Conservation (phyloP, 2,113 vertebrate genomes). For the Chloebia gouldiae region DNA sequence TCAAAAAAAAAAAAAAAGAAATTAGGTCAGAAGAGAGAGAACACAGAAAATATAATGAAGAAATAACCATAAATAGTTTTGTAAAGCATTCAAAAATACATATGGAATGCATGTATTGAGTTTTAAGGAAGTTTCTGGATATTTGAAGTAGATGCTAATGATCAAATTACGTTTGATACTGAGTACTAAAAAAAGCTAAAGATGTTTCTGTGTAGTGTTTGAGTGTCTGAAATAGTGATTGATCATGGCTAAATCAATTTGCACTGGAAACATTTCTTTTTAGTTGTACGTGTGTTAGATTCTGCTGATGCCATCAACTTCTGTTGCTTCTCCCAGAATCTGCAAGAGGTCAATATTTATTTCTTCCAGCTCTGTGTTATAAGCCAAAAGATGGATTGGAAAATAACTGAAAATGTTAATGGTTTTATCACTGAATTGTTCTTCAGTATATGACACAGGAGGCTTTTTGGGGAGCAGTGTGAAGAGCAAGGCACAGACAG, state of each 20-base stretch:
- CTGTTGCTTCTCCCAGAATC: background rate
- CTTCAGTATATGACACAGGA: background rate
- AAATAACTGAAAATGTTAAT: background rate
- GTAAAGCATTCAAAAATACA: background rate
- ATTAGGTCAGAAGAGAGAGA: background rate
- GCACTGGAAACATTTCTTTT: background rate
- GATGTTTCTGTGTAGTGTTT: background rate
- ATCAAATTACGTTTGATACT: slow-evolving; percentile 23
- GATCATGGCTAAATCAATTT: background rate
- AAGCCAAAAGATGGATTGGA: background rate
- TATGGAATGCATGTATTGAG: background rate
- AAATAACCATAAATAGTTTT: background rate
- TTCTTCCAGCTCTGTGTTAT: background rate
- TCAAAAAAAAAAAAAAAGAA: background rate
- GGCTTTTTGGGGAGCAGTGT: background rate
- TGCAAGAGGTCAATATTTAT: background rate
- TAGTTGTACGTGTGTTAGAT: background rate
- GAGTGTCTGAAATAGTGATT: background rate
- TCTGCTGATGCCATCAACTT: background rate
- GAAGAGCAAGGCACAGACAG: background rate
- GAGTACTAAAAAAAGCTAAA: background rate
- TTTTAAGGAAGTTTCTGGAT: background rate
- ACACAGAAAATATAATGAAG: background rate
- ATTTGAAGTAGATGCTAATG: background rate
- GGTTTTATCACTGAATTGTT: background rate